Evolutionary conservation across 2,888 invertebrate species (phyloP).

Genomic region (Tinea trinotella): DNA sequence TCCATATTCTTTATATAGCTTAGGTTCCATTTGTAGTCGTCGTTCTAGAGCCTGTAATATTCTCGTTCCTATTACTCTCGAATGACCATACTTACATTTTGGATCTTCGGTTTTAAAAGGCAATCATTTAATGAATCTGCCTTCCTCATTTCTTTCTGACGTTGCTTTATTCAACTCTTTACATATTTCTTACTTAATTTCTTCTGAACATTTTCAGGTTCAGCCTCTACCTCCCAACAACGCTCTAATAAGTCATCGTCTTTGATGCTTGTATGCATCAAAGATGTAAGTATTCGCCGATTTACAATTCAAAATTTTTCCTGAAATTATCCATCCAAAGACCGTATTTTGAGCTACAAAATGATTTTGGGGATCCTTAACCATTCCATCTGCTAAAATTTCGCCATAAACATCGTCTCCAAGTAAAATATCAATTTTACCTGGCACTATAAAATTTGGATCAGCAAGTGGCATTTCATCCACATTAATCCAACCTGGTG

Average conservation of each 20-base stretch:
- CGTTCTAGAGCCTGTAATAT: constrained; percentile 23
- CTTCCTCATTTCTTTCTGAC: constrained; percentile 22
- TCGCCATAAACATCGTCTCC: constrained; percentile 23
- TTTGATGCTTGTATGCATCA: constrained; percentile 23
- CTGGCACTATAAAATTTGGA: constrained; percentile 22
- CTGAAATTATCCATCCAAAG: constrained; percentile 27
- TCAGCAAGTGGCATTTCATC: constrained; percentile 24
- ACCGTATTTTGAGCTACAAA: constrained; percentile 23
- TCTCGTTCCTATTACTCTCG: constrained; percentile 23
- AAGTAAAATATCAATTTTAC: constrained; percentile 24
- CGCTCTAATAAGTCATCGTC: constrained; percentile 24
- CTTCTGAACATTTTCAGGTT: constrained; percentile 22
- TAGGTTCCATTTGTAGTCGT: constrained; percentile 22
- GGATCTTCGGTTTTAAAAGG: constrained; percentile 23
- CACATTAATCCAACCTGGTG: constrained; percentile 23
- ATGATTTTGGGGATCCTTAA: neutral
- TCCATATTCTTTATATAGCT: constrained; percentile 23
- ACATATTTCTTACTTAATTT: constrained; percentile 21
- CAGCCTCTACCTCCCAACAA: constrained; percentile 25
- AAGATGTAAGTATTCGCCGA: constrained; percentile 5
- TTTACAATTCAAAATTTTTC: constrained; percentile 4
- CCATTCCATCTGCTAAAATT: neutral
- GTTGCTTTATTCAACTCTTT: constrained; percentile 24
- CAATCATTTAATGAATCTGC: constrained; percentile 23
- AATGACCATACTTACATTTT: constrained; percentile 22